Evolutionary conservation across 2,797 vertebrate genomes (phyloP), one percentile per base, ranked within the genome.

Genomic region (Dromococcyx pavoninus): DNA sequence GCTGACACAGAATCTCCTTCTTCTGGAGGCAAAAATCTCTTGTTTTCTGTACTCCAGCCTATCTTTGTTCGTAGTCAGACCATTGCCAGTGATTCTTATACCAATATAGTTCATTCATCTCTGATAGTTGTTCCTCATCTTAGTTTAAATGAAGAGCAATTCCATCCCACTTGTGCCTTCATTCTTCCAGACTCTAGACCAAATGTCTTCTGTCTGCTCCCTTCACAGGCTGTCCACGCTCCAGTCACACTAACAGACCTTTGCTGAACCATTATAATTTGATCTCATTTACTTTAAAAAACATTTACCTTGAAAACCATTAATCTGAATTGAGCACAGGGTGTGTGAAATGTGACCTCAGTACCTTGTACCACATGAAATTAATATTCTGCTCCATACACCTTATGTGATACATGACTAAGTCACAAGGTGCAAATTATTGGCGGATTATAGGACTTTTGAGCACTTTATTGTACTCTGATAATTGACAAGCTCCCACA

Each of bases 111-210:
- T 74, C 43, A 19, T 74, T 54, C 8, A 24, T 53, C 9, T 7
- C 60, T 0, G 0, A 19, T 7, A 54, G 33, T 41, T 21, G 2
- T 33, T 41, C 23, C 14, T 5, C 23, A 13, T 15, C 27, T 33
- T 13, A 8, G 10, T 17, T 78, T 67, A 8, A 12, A 32, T 7
- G 9, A 48, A 53, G 16, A 50, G 9, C 4, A 33, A 12, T 15
- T 16, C 32, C 66, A 7, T 30, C 48, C 19, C 43, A 28, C 62
- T 53, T 48, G 23, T 71, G 39, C 5, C 22, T 82, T 86, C 25
- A 16, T 74, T 64, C n/a, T 75, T 17, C 19, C 48, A 64, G 23
- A 15, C 15, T 13, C 9, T 6, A 53, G 33, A 5, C 16, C 27
- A 62, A 24, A 5, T 33, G 71, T 65, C 8, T 35, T 79, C 51